Base-by-base conservation (phyloP, 2,888 invertebrate species). In the Diloba caeruleocephala region DNA sequence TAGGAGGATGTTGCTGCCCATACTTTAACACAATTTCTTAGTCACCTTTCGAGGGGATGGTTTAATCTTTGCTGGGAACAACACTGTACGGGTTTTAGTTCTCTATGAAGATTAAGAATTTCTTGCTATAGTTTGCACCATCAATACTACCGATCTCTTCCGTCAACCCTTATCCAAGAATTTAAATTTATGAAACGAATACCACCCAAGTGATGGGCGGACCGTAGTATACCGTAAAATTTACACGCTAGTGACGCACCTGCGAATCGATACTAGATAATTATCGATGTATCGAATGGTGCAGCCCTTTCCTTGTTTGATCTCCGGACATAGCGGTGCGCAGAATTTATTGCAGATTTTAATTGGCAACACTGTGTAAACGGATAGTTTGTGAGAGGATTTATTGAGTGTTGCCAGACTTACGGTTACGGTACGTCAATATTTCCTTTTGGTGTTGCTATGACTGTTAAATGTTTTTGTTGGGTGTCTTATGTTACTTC, bases 241-340 rank as follows among this genome's bases (percentile, higher is more conserved):
- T 71, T 74, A 68, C 71, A 61, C 59, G 58, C 59, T 74, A 79
- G 79, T 74, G 76, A 79, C 77, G 80, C 79, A 78, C 79, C 78
- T 77, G 80, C 74, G 51, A 65, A 73, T 77, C 67, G 59, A 70
- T 72, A 60, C 61, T 58, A 63, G 69, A 71, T 71, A 71, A 71
- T 84, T 81, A 86, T 82, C 81, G 77, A 81, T 78, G 72, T 72
- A 76, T 71, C 70, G 66, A 68, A 63, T 71, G 82, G 81, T 75
- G 70, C 86, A 81, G 69, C 87, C 87, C 84, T 85, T 87, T 87
- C 76, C 87, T 85, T 85, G 87, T 87, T 73, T 75, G 74, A 78
- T 72, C 74, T 58, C 71, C 66, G 50, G 72, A 78, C 57, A 58
- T 70, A 67, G 64, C 67, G 67, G 71, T 15, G 75, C 69, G 71